Evolutionary conservation across 2,113 vertebrate genomes (phyloP).

Genomic region (Castor canadensis): DNA sequence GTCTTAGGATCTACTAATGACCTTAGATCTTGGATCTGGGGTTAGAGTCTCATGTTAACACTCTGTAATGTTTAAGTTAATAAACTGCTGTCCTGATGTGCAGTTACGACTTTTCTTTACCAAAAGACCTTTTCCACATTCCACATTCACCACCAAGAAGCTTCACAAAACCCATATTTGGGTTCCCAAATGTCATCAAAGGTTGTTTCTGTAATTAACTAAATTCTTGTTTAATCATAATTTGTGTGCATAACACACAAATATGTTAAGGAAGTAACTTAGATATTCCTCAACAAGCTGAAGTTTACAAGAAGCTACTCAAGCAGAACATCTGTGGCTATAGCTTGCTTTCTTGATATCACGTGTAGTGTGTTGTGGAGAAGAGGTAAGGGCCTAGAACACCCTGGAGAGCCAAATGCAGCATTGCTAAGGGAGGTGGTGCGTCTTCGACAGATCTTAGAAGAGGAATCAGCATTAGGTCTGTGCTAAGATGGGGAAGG

Average conservation of each 20-base stretch:
- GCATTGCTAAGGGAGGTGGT: neutral
- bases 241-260: neutral
- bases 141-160: neutral
- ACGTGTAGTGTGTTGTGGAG: neutral
- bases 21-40: neutral
- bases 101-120: neutral
- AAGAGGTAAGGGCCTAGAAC: no score
- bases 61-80: neutral
- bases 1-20: neutral
- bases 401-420: no score
- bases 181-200: neutral
- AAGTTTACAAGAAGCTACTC: neutral
- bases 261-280: neutral
- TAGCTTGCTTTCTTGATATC: neutral
- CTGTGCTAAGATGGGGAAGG: no score
- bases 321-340: neutral
- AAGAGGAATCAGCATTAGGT: neutral
- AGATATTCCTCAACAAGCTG: neutral
- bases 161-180: neutral
- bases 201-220: neutral
- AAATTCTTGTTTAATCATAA: neutral
- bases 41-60: neutral
- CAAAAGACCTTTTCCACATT: neutral
- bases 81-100: neutral
- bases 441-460: neutral